Conservation (phyloP, 2,888 invertebrate species). For the Mythimna impura region DNA sequence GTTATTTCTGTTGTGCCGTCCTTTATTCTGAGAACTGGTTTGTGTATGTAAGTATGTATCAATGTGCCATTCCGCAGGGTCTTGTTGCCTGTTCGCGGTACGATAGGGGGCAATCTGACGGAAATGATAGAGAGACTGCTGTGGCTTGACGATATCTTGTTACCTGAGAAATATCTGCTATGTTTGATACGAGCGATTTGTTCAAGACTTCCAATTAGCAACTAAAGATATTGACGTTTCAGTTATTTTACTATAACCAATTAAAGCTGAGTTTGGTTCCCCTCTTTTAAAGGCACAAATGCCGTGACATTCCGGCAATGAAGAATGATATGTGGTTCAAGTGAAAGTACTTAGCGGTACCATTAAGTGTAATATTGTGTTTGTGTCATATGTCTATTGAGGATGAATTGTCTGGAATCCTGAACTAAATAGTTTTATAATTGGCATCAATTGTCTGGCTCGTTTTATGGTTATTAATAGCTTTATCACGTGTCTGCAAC, state of each 20-base stretch:
- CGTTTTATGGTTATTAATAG: conserved; percentile 64
- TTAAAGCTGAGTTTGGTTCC: conserved; percentile 1
- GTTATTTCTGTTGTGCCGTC: conserved; percentile 74
- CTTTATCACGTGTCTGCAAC: conserved; percentile 57
- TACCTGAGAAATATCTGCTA: conserved; percentile 44
- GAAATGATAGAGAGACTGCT: conserved; percentile 74
- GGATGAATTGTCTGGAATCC: conserved; percentile 64
- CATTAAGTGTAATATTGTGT: conserved; percentile 55
- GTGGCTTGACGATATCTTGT: conserved; percentile 61
- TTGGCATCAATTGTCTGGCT: conserved; percentile 70
- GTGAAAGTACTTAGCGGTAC: conserved; percentile 40
- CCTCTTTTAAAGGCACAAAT: neutral
- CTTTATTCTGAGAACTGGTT: conserved; percentile 73
- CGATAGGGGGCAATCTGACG: conserved; percentile 73
- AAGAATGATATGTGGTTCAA: conserved; percentile 45
- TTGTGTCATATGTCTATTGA: conserved; percentile 61
- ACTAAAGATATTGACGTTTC: conserved; percentile 19
- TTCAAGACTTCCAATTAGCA: conserved; percentile 12
- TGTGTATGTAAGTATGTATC: conserved; percentile 59
- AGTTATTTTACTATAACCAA: neutral
- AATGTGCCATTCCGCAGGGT: conserved; percentile 65
- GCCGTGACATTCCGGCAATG: conserved; percentile 23
- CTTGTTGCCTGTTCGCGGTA: conserved; percentile 71
- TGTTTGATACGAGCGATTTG: conserved; percentile 21
- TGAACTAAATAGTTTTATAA: conserved; percentile 62